phyloP scores from a whole-genome alignment of 2,113 vertebrate genomes.

The Grammatotria lemairii region DNA sequence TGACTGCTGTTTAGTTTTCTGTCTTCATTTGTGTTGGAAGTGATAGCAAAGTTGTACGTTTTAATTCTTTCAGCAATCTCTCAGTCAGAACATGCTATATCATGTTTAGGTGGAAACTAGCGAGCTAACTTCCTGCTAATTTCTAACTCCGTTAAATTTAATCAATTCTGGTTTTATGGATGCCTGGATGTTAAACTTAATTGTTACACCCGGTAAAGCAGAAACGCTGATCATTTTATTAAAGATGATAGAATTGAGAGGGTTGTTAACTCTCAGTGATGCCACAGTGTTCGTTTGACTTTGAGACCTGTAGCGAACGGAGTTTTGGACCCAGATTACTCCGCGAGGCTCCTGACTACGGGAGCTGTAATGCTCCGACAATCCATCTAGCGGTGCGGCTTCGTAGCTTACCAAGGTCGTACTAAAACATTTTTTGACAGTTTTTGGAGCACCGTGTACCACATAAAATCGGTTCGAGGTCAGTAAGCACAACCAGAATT shows the following conservation, averaged over 20 bases:
- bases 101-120: neutral
- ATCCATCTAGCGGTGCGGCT: neutral
- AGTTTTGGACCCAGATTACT: too few species aligned
- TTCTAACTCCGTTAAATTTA: neutral
- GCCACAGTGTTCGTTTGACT: too few species aligned
- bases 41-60: neutral
- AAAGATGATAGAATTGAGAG: neutral
- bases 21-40: neutral
- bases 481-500: neutral
- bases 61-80: neutral
- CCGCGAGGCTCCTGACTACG: too few species aligned
- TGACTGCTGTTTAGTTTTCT: neutral
- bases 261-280: neutral
- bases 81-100: neutral
- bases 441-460: neutral
- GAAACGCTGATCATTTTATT: neutral
- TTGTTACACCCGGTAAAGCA: neutral
- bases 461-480: neutral
- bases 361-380: neutral
- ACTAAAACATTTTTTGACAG: neutral
- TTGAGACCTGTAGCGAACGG: neutral
- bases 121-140: neutral
- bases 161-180: neutral
- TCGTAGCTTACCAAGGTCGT: neutral
- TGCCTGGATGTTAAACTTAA: neutral